These are phyloP conservation scores for Plebejus argus DNA, from an alignment of 2,888 invertebrate genomes.

Conservation along the genomic window DNA sequence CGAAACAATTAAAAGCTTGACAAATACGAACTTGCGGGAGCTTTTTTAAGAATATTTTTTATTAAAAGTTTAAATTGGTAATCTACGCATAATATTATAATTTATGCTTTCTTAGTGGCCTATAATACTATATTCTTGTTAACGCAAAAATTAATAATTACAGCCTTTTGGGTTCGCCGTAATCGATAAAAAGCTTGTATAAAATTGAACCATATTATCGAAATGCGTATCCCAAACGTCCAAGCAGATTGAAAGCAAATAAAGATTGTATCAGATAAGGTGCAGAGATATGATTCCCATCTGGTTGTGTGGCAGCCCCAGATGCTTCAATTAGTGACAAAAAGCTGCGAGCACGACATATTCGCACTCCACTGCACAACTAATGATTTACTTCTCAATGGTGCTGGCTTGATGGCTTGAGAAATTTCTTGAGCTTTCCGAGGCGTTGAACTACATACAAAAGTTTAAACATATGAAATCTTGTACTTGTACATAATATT, in stretches of 20 bases:
- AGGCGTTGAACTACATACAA: neutral
- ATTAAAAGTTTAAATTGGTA: too few species aligned
- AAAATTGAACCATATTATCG: neutral
- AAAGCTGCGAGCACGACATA: neutral
- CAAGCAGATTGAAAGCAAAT: slow-evolving; percentile 31
- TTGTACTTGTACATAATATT: neutral
- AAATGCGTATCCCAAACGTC: neutral
- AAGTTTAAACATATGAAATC: neutral
- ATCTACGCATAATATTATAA: neutral
- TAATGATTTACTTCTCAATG: neutral
- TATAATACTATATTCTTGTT: neutral
- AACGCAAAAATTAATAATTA: neutral
- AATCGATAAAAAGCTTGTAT: neutral
- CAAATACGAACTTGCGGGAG: neutral
- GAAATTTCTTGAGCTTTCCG: neutral
- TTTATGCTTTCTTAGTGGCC: neutral
- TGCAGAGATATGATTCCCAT: slow-evolving; percentile 33
- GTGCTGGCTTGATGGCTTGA: neutral
- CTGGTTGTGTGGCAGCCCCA: slow-evolving; percentile 20
- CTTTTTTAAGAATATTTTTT: neutral
- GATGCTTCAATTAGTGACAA: neutral
- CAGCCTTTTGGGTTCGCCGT: neutral
- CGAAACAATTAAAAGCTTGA: neutral
- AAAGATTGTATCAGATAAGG: slow-evolving; percentile 48
- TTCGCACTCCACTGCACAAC: neutral